Evolutionary conservation across 1,140 invertebrate species (phyloP).

Genomic region (Lepidurus arcticus): DNA sequence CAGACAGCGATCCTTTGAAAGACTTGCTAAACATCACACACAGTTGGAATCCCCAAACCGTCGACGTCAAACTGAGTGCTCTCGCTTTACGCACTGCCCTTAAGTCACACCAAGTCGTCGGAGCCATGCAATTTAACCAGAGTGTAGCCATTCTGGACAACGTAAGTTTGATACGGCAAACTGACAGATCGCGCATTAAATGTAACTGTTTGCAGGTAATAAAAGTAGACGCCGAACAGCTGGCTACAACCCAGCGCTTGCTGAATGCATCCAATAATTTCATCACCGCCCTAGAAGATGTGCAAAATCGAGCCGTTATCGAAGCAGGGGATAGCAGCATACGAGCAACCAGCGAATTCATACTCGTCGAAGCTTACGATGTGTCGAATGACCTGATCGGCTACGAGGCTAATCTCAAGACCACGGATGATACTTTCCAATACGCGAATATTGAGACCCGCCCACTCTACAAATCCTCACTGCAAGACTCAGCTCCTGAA

Average conservation of each 20-base stretch:
- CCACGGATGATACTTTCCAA: neutral
- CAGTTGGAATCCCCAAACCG: neutral
- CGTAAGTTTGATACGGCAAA: neutral
- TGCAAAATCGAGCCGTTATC: neutral
- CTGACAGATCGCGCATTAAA: neutral
- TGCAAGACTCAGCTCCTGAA: neutral
- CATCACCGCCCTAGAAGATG: neutral
- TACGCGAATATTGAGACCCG: neutral
- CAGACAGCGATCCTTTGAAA: neutral
- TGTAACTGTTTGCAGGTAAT: neutral
- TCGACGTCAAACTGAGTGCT: neutral
- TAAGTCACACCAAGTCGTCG: neutral
- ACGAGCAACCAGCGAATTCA: neutral
- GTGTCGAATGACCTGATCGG: neutral
- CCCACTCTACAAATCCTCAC: neutral
- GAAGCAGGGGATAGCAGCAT: neutral
- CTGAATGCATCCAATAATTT: neutral
- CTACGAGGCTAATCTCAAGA: neutral
- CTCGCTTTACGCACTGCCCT: neutral
- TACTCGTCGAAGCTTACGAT: neutral
- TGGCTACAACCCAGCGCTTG: neutral
- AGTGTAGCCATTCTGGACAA: neutral
- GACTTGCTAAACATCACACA: slow-evolving; percentile 2
- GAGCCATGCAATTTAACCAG: neutral
- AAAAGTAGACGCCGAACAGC: neutral